Percentiles rank a stretch among this genome's conserved stretches.
Evolutionary conservation across 2,797 vertebrate genomes (phyloP).

Genomic region (Pelochelys cantorii): DNA sequence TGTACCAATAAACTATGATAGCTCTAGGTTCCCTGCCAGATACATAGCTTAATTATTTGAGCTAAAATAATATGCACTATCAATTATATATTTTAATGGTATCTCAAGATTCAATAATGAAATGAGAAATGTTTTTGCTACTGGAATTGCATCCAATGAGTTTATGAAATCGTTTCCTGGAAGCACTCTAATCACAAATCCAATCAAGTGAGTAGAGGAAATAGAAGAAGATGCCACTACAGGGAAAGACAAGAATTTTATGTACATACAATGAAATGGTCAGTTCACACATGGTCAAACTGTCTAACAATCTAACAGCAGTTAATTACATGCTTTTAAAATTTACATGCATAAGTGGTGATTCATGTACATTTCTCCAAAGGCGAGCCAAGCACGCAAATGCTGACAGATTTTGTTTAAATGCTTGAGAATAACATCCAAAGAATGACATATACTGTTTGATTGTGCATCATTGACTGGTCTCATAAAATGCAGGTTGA

Average conservation of each 20-base stretch:
- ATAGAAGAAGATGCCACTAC: conserved; percentile 42
- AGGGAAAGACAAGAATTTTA: conserved; percentile 42
- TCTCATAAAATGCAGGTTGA: conserved; percentile 38
- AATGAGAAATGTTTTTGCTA: conserved; percentile 48
- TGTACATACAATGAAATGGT: conserved; percentile 40
- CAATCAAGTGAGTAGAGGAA: conserved; percentile 45
- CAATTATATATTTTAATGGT: conserved; percentile 55
- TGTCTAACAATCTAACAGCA: conserved; percentile 43
- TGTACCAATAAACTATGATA: neutral
- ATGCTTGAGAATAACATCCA: conserved; percentile 34
- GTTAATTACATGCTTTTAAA: conserved; percentile 33
- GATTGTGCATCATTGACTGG: conserved; percentile 51
- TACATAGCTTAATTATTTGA: conserved; percentile 46
- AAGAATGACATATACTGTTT: conserved; percentile 33
- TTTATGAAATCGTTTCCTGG: conserved; percentile 51
- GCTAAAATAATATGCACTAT: conserved; percentile 28
- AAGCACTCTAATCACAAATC: conserved; percentile 52
- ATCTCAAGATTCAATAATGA: conserved; percentile 59
- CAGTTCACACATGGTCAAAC: conserved; percentile 47
- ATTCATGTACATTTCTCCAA: conserved; percentile 33
- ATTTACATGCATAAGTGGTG: conserved; percentile 2
- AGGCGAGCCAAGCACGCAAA: conserved; percentile 34
- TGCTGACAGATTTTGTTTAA: conserved; percentile 26
- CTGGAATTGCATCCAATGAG: conserved; percentile 39
- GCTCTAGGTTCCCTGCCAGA: conserved; percentile 1